Base-by-base conservation (phyloP, 2,113 vertebrate species). In the Barnardius zonarius region DNA sequence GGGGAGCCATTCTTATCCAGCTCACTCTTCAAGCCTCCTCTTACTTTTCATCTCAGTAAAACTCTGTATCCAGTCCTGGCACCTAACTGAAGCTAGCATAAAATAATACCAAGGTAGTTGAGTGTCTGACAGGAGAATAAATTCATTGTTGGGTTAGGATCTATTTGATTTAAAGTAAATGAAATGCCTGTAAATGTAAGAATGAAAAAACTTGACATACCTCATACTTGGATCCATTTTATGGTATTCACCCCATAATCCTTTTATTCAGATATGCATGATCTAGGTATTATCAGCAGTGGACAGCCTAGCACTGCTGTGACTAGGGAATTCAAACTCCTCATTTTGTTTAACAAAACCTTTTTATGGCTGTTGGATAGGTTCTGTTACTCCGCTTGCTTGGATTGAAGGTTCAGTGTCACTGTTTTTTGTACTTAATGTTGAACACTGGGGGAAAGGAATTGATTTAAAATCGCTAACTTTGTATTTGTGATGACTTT, bases 151-250 rank as follows among this genome's bases (percentile, higher is more conserved):
- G 69, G 91, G 30, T 75, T 88, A 79, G 74, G 52, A 64, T 18
- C 39, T 39, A 39, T 95, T 95, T 86, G 57, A 92, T 92, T 92
- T 87, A 79, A 92, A 91, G 78, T 28, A 88, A 89, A 81, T 67
- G 23, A 84, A 95, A 72, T 82, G 15, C 17, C 57, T 92, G 51
- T 49, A 91, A 91, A 52, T 62, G 57, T 55, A 89, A 89, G 86
- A 49, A 64, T 61, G 66, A 57, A 83, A 57, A 93, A 79, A 43
- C 48, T 82, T 20, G 48, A 39, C 86, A 66, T 44, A 24, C 44
- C 41, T 93, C 52, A 44, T 54, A 52, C 33, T 94, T 28, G 5
- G 75, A 79, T 91, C 86, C 39, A 17, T 82, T 88, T 97, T 87
- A 23, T 68, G 54, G 31, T 79, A 52, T 84, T 95, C 63, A 54